Conservation (phyloP, 2,113 vertebrate species). For the Chaetops frenatus region DNA sequence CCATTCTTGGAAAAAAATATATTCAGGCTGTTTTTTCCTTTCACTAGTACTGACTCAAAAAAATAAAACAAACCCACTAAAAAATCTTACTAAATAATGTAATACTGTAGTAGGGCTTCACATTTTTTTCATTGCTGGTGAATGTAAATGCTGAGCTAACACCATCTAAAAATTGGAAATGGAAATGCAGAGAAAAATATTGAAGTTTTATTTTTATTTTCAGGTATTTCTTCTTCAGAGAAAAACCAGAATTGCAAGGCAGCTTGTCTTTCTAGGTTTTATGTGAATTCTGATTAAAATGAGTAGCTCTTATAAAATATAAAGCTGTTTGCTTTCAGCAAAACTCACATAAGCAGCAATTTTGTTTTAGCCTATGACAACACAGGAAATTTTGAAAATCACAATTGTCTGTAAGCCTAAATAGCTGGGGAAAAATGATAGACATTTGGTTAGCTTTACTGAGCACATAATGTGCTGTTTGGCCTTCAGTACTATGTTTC, state of each 20-base stretch:
- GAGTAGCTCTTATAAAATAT: background rate
- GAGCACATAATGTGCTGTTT: constrained; percentile 2
- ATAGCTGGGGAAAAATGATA: background rate
- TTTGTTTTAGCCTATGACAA: background rate
- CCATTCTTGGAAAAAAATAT: background rate
- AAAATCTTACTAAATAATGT: background rate
- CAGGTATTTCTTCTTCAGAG: background rate
- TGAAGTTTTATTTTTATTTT: background rate
- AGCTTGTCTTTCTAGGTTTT: background rate
- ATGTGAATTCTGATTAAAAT: background rate
- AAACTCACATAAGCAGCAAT: constrained; percentile 11
- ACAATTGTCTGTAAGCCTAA: background rate
- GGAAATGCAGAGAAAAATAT: background rate
- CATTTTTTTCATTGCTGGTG: background rate
- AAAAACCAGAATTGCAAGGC: background rate
- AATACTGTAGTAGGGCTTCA: background rate
- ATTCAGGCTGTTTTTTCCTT: background rate
- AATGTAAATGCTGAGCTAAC: background rate
- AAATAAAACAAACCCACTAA: background rate
- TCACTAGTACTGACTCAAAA: background rate
- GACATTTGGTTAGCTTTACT: constrained; percentile 36
- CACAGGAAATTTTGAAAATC: constrained; percentile 6
- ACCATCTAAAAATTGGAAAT: background rate
- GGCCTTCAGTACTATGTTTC: constrained; percentile 8
- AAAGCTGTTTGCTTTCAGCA: background rate